A percentile compares a stretch with the other conserved stretches of the same genome.
These are phyloP conservation scores for Brachystomella parvula DNA, from an alignment of 1,140 invertebrate species.

Conservation along the genomic window DNA sequence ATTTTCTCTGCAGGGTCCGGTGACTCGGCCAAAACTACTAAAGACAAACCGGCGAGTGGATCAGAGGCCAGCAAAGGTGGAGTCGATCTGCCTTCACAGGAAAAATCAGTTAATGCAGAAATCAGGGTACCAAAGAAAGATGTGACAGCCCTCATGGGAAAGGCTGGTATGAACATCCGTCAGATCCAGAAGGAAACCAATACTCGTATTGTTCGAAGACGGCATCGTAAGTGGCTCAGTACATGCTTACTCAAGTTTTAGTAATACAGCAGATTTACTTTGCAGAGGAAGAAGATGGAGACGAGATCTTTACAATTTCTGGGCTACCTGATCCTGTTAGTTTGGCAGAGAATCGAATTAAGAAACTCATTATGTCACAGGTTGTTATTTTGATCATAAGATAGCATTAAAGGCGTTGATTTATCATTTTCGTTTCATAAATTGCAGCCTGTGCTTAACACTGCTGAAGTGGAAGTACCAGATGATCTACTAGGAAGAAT, in stretches of 20 bases:
- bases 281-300: slow-evolving; percentile 29
- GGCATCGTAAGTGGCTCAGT: not conserved
- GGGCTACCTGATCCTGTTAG: slow-evolving; percentile 20
- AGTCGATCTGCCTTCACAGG: not conserved
- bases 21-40: not conserved
- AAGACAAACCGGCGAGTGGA: not conserved
- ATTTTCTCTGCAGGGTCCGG: not conserved
- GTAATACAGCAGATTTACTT: not conserved
- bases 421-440: too few species aligned
- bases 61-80: not conserved
- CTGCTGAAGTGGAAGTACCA: slow-evolving; percentile 18
- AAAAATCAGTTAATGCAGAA: not conserved
- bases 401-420: too few species aligned
- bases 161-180: slow-evolving; percentile 26
- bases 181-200: slow-evolving; percentile 27
- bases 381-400: too few species aligned
- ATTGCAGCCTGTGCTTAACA: slow-evolving; percentile 22
- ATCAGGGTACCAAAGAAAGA: slow-evolving; percentile 16
- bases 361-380: slow-evolving; percentile 27
- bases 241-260: not conserved
- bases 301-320: slow-evolving; percentile 25
- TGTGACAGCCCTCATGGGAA: slow-evolving; percentile 28
- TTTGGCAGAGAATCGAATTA: slow-evolving; percentile 23
- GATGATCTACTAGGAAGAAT: slow-evolving; percentile 24
- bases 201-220: slow-evolving; percentile 12